Evolutionary conservation across 2,888 invertebrate genomes (phyloP).

Genomic region (Rutpela maculata): DNA sequence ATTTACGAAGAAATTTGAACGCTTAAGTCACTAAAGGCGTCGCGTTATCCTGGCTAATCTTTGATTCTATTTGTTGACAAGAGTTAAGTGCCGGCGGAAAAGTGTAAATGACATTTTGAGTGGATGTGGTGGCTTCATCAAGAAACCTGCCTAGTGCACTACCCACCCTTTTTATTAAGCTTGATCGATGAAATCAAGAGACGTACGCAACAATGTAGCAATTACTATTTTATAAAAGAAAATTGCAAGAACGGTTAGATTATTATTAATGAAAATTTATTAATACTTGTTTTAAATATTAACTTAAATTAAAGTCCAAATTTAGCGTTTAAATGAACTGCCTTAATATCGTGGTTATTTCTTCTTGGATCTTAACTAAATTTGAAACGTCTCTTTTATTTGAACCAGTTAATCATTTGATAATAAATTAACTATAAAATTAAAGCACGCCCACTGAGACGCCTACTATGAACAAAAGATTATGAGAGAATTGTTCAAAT

Average conservation of each 20-base stretch:
- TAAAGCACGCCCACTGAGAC: too few species aligned
- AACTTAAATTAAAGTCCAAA: too few species aligned
- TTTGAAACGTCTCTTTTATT: too few species aligned
- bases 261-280: background rate
- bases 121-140: slow-evolving; percentile 30
- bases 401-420: too few species aligned
- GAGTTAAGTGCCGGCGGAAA: slow-evolving; percentile 33
- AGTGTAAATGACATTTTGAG: slow-evolving; percentile 46
- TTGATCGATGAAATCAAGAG: slow-evolving; percentile 15
- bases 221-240: background rate
- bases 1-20: too few species aligned
- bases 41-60: slow-evolving; percentile 33
- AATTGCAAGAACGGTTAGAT: background rate
- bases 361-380: too few species aligned
- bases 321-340: too few species aligned
- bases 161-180: background rate
- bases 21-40: background rate
- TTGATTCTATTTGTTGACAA: slow-evolving; percentile 14
- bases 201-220: background rate
- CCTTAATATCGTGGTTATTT: too few species aligned
- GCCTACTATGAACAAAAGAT: too few species aligned
- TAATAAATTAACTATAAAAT: too few species aligned
- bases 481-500: too few species aligned
- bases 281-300: background rate
- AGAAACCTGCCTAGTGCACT: slow-evolving; percentile 17